A percentile compares a stretch with the other conserved stretches of the same genome.
These are phyloP conservation scores for Urophycis tenuis DNA, from an alignment of 2,797 vertebrate genomes.

Conservation along the genomic window DNA sequence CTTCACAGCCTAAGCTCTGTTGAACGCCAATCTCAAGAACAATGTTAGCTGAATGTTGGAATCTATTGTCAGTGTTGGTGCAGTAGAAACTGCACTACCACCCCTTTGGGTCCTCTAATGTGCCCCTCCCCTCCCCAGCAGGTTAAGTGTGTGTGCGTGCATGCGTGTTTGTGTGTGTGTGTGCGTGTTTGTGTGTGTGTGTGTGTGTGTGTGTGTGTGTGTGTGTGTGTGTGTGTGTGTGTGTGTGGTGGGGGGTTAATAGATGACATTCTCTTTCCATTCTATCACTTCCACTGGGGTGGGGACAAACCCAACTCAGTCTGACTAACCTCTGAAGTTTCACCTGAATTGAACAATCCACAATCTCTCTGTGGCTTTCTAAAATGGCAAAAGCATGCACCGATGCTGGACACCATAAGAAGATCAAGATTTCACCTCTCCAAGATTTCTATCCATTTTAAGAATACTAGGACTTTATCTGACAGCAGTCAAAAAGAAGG, in stretches of 20 bases:
- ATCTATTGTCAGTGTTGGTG: neutral
- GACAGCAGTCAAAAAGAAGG: slow-evolving; percentile 13
- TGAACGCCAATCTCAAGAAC: neutral
- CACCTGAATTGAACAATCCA: neutral
- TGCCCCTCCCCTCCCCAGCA: neutral
- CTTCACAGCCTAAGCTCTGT: too few species aligned
- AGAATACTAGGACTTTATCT: slow-evolving; percentile 8
- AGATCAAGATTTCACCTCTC: neutral
- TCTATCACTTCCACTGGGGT: neutral
- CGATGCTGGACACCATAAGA: neutral
- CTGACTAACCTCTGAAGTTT: neutral
- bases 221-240: neutral
- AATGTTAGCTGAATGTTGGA: neutral
- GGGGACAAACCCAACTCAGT: neutral
- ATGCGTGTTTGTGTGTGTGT: slow-evolving; percentile 1
- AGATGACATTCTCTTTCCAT: neutral
- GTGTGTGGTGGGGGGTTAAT: neutral
- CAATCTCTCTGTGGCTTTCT: neutral
- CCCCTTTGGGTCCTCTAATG: neutral
- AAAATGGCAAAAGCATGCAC: neutral
- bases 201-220: neutral
- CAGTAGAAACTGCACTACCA: neutral
- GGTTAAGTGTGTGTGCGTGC: neutral
- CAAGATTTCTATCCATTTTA: too few species aligned
- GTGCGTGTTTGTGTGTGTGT: slow-evolving; percentile 4